Percentiles rank a stretch among this genome's conserved stretches.
Evolutionary conservation across 2,797 vertebrate genomes (phyloP).

Genomic region (Peromyscus nudipes): DNA sequence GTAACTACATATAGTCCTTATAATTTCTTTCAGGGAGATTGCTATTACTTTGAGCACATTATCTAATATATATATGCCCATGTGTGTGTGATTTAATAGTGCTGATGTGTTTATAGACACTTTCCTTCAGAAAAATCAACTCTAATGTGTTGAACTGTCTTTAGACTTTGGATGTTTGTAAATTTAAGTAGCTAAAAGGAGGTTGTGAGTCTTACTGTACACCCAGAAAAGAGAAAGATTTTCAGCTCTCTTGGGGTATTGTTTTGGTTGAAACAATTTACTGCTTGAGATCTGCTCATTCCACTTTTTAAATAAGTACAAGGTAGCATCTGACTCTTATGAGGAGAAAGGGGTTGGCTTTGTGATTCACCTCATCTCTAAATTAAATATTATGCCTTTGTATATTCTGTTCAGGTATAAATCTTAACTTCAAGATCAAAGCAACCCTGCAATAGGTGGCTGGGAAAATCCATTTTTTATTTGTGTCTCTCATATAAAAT

Average conservation of each 20-base stretch:
- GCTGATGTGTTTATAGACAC: not conserved
- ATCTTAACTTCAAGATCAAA: constrained; percentile 55
- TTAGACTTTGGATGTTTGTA: not conserved
- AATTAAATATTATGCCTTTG: constrained; percentile 61
- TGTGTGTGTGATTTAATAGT: not conserved
- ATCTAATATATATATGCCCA: not conserved
- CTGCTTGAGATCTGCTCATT: constrained; percentile 29
- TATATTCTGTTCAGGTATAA: constrained; percentile 49
- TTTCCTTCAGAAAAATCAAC: constrained; percentile 15
- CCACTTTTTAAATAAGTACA: constrained; percentile 56
- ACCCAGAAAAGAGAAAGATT: not conserved
- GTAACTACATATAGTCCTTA: not conserved
- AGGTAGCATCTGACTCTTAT: constrained; percentile 17
- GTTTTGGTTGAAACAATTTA: not conserved
- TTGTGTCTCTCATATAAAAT: not conserved
- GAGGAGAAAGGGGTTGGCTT: constrained; percentile 17
- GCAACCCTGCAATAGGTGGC: not conserved
- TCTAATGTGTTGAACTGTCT: not conserved
- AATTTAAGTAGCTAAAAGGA: not conserved
- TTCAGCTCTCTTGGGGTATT: not conserved
- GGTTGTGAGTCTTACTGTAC: not conserved
- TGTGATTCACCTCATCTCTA: constrained; percentile 63
- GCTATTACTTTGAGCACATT: not conserved
- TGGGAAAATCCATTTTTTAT: not conserved
- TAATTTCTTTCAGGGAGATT: constrained; percentile 20